phyloP scores from a whole-genome alignment of 1,140 invertebrate genomes.

The Cydia splendana region DNA sequence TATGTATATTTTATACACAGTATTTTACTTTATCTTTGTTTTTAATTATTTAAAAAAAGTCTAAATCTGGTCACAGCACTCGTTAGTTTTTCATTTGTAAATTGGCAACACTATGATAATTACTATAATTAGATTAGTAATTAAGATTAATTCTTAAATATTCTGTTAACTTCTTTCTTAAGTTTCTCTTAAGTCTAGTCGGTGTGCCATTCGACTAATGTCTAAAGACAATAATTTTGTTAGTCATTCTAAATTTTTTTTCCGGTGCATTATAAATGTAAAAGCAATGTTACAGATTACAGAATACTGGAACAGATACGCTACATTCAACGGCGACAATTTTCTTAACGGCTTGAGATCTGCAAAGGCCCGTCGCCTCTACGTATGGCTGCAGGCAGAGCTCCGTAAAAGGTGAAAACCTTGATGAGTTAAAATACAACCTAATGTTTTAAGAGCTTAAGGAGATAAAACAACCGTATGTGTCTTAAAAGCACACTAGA shows the following conservation, averaged over 20 bases:
- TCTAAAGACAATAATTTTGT: slow-evolving; percentile 7
- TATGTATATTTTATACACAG: slow-evolving; percentile 6
- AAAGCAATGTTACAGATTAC: neutral
- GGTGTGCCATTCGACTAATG: slow-evolving; percentile 9
- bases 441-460: no score
- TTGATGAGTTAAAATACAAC: no score
- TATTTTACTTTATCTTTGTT: slow-evolving; percentile 7
- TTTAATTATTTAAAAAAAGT: slow-evolving; percentile 1
- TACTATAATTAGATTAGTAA: neutral
- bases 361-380: no score
- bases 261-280: neutral
- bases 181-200: slow-evolving; percentile 5
- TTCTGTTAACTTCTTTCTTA: neutral
- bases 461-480: no score
- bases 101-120: slow-evolving; percentile 1
- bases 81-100: neutral
- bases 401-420: no score
- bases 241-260: neutral
- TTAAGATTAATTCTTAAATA: slow-evolving; percentile 7
- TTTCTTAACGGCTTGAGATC: no score
- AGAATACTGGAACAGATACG: slow-evolving; percentile 2
- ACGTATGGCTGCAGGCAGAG: no score
- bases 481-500: no score
- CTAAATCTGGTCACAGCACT: neutral
- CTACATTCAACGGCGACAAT: neutral